Conservation (phyloP, 2,888 invertebrate genomes). For the Notodonta ziczac region DNA sequence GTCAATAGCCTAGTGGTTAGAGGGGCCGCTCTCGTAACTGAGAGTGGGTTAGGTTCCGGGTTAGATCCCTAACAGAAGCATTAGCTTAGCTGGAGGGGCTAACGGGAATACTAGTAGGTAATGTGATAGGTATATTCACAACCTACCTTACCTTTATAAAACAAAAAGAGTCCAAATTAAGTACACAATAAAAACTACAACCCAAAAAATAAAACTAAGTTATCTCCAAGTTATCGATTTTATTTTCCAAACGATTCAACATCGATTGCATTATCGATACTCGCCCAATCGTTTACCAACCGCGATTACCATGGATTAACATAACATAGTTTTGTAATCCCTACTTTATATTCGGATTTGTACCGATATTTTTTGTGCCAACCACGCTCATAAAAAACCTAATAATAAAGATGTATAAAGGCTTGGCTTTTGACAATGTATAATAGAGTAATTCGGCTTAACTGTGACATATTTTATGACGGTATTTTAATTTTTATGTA, state of each 20-base stretch:
- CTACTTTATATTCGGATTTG: constrained; percentile 32
- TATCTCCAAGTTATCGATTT: constrained; percentile 1
- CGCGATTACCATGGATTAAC: constrained; percentile 29
- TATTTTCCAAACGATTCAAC: not conserved
- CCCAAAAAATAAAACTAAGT: not conserved
- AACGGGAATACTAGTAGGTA: too few species aligned
- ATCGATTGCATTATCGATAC: constrained; percentile 23
- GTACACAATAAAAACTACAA: not conserved
- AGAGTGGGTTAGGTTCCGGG: too few species aligned
- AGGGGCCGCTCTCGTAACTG: too few species aligned
- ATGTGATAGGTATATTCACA: too few species aligned
- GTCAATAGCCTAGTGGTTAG: too few species aligned
- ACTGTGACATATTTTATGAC: constrained; percentile 17
- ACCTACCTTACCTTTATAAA: too few species aligned
- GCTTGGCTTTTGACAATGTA: constrained; percentile 18
- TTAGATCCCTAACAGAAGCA: too few species aligned
- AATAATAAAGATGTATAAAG: constrained; percentile 29
- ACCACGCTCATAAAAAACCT: constrained; percentile 19
- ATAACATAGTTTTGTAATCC: constrained; percentile 39
- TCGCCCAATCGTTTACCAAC: constrained; percentile 20
- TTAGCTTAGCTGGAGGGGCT: too few species aligned
- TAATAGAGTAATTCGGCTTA: constrained; percentile 23
- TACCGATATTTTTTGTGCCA: constrained; percentile 22
- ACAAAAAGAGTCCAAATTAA: not conserved
- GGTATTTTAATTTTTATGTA: constrained; percentile 10